Evolutionary conservation across 1,140 invertebrate species (phyloP).

Genomic region (Drosophila mauritiana): DNA sequence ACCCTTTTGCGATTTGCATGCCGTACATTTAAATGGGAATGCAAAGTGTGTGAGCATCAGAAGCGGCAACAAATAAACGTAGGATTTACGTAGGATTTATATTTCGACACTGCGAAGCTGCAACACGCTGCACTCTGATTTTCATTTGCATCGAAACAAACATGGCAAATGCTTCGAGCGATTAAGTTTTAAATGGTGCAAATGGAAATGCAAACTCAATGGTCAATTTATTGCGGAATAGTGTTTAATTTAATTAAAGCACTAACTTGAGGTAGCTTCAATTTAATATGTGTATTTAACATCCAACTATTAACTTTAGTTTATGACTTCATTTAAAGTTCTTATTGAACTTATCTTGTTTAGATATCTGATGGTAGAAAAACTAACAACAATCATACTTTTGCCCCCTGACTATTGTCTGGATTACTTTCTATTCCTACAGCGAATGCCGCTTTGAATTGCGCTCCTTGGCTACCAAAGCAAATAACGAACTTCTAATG

Average conservation of each 20-base stretch:
- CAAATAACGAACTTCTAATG: constrained; percentile 11
- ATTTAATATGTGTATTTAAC: too few relatives aligned
- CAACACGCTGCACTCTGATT: constrained; percentile 14
- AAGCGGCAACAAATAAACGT: constrained; percentile 23
- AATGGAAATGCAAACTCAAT: background rate
- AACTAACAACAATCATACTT: too few relatives aligned
- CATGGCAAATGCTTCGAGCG: background rate
- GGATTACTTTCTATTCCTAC: background rate
- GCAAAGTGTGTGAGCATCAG: constrained; percentile 29
- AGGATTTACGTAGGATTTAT: background rate
- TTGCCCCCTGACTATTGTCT: too few relatives aligned
- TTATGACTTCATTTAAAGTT: too few relatives aligned
- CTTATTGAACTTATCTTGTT: too few relatives aligned
- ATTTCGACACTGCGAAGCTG: constrained; percentile 7
- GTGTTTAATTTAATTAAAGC: too few relatives aligned
- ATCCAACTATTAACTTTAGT: too few relatives aligned
- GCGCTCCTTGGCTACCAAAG: constrained; percentile 14
- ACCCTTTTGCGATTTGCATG: constrained; percentile 16
- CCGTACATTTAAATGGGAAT: constrained; percentile 49
- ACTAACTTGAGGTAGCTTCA: too few relatives aligned
- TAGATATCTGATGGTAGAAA: too few relatives aligned
- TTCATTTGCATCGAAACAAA: background rate
- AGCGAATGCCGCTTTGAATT: background rate
- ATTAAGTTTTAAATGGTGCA: background rate
- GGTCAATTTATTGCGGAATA: background rate